Percentiles rank a stretch among this genome's conserved stretches.
Conservation (phyloP, 2,113 vertebrate genomes). For the Aegotheles bennettii region DNA sequence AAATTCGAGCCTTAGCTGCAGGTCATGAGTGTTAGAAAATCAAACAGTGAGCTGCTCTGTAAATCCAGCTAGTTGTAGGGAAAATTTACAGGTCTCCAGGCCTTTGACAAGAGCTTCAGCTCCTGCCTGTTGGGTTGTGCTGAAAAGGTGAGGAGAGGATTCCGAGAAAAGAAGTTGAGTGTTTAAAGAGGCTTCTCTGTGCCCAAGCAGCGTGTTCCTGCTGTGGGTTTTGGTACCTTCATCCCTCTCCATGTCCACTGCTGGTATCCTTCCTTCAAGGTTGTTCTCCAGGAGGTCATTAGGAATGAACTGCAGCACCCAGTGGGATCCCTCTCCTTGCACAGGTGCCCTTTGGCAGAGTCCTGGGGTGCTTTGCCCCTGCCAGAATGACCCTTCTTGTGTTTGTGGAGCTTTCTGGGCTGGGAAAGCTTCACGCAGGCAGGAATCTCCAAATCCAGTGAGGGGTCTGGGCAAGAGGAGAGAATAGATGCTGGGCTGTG, state of each 20-base stretch:
- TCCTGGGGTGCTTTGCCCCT: not conserved
- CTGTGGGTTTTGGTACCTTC: not conserved
- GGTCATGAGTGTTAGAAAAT: not conserved
- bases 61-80: not conserved
- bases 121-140: not conserved
- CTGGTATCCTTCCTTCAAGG: not conserved
- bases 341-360: not conserved
- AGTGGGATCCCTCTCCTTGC: not conserved
- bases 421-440: not conserved
- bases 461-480: not conserved
- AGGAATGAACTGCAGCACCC: accelerated
- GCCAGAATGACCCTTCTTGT: not conserved
- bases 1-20: not conserved
- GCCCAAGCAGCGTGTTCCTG: not conserved
- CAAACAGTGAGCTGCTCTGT: not conserved
- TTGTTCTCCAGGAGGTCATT: not conserved
- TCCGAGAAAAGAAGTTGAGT: not conserved
- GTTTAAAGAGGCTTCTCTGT: too few species aligned
- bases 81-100: not conserved
- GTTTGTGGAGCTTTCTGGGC: not conserved
- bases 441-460: not conserved
- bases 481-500: not conserved
- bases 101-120: not conserved
- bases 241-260: not conserved
- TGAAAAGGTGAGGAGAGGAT: not conserved